Evolutionary conservation across 2,113 vertebrate genomes (phyloP), one percentile per base, ranked within the genome.

Genomic region (Pelobates fuscus): DNA sequence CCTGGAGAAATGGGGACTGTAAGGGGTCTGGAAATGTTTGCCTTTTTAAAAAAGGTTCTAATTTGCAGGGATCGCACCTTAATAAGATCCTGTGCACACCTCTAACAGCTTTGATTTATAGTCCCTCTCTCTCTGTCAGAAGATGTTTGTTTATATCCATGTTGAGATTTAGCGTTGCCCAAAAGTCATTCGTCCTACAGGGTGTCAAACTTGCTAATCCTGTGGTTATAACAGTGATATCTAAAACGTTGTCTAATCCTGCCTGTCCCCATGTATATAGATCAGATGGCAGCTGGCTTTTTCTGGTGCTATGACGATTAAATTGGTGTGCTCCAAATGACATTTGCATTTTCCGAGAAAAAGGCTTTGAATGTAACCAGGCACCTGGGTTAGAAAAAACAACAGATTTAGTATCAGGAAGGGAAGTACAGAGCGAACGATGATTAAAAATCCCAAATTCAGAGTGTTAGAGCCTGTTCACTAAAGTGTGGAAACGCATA

Each of bases 311-410:
- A 25, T 25, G 72, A 15, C 55, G 29, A 68, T 68, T 68, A 46
- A 46, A 68, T 76, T 61, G 73, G 37, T 20, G 41, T 25, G 71
- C 70, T 66, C 25, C 71, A 81, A 67, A 80, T 78, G 86, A 88
- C 91, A 92, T 90, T 89, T 90, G 89, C 82, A 88, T 80, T 43
- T 62, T 70, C 63, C 57, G 21, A 76, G 73, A 76, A 68, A 58
- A n/a, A 2, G 54, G 41, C 41, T 46, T 68, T 25, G 43, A 25
- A 60, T 67, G 73, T 76, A 76, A 76, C 73, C 64, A 24, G 57
- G 72, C 72, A 75, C 72, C 66, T 54, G 78, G 73, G 79, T 11
- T 41, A 11, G 18, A 55, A 30, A 15, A 17, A 74, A 62, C n/a
- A 74, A 74, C 58, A 68, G 57, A 74, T 75, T 75, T 62, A 62